Evolutionary conservation across 2,888 invertebrate genomes (phyloP).

Genomic region (Arge pagana): DNA sequence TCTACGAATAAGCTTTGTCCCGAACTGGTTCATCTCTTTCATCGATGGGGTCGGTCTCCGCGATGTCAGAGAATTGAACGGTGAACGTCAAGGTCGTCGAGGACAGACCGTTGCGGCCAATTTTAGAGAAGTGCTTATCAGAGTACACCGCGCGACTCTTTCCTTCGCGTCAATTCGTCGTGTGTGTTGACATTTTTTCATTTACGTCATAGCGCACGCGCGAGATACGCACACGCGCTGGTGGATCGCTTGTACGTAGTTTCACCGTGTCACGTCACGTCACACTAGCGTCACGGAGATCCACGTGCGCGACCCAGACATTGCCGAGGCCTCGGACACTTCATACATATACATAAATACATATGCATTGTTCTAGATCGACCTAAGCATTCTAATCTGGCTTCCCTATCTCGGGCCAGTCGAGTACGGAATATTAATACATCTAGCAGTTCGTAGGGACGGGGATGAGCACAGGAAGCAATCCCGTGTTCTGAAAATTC

Average conservation of each 20-base stretch:
- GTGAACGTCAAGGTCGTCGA: no score
- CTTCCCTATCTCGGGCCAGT: conserved; percentile 6
- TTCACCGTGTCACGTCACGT: conserved; percentile 2
- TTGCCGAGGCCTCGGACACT: conserved; percentile 2
- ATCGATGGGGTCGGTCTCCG: no score
- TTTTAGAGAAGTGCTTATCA: no score
- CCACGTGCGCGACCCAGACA: conserved; percentile 18
- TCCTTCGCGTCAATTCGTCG: not conserved
- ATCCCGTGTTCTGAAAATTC: conserved; percentile 1
- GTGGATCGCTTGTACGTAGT: not conserved
- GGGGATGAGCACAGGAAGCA: not conserved
- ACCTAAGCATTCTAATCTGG: conserved; percentile 13
- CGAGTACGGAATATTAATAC: conserved; percentile 12
- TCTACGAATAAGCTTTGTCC: no score
- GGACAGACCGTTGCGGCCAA: no score
- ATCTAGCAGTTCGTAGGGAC: not conserved
- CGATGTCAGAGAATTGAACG: no score
- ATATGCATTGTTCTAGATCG: conserved; percentile 11
- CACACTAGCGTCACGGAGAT: not conserved
- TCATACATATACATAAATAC: conserved; percentile 11
- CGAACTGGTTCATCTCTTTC: no score
- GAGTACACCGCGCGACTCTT: no score
- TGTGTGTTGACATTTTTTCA: not conserved
- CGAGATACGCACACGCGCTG: not conserved
- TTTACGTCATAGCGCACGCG: not conserved